A percentile compares a stretch with the other conserved stretches of the same genome.
These are phyloP conservation scores for Neodiprion pinetum DNA, from an alignment of 1,140 invertebrate species.

Conservation along the genomic window DNA sequence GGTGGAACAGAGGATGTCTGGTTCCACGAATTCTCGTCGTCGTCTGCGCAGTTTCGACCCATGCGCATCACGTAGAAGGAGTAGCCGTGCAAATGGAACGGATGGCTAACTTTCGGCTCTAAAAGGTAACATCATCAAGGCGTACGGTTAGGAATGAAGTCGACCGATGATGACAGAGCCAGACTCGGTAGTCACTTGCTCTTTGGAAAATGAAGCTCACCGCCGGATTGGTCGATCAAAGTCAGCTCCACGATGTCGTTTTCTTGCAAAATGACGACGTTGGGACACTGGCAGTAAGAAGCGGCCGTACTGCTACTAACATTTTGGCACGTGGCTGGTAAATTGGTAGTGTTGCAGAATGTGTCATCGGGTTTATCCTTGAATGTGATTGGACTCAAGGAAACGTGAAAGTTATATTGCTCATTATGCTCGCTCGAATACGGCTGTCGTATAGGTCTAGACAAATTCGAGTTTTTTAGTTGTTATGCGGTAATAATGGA, in stretches of 20 bases:
- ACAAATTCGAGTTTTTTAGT: neutral
- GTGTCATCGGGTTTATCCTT: slow-evolving; percentile 54
- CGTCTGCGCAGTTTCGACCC: no score
- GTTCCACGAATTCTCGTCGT: no score
- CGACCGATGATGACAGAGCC: no score
- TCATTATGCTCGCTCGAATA: slow-evolving; percentile 43
- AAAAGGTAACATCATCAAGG: no score
- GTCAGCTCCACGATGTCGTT: neutral
- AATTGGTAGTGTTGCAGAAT: slow-evolving; percentile 55
- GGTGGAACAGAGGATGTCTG: no score
- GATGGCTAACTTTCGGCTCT: no score
- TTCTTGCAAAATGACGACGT: neutral
- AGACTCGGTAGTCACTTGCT: no score
- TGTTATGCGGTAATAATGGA: no score
- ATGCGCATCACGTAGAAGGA: no score
- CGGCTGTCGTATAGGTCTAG: neutral
- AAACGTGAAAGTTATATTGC: slow-evolving; percentile 69
- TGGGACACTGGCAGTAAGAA: neutral
- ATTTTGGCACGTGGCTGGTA: slow-evolving; percentile 40
- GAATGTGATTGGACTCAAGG: slow-evolving; percentile 67
- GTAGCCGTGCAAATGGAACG: no score
- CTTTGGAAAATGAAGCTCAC: no score
- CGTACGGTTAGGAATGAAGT: no score
- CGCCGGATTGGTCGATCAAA: neutral
- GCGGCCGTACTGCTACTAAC: slow-evolving; percentile 41